Conservation (phyloP, 1,140 invertebrate species). For the Drosophila sproati region DNA sequence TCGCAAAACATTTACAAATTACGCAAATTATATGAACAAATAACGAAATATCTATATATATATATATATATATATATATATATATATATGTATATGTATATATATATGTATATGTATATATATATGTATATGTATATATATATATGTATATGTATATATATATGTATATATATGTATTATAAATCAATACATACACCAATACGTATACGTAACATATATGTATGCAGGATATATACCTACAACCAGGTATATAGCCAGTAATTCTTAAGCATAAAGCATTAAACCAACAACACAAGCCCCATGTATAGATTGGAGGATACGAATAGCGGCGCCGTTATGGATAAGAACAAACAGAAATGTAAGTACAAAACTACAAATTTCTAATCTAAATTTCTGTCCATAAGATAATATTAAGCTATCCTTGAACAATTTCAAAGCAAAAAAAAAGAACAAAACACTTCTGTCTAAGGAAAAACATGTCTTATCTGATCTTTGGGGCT, state of each 20-base stretch:
- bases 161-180: background rate
- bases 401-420: no score
- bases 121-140: conserved; percentile 20
- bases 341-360: conserved; percentile 84
- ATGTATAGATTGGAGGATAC: conserved; percentile 84
- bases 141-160: conserved; percentile 32
- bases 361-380: conserved; percentile 44
- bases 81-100: conserved; percentile 22
- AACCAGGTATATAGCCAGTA: conserved; percentile 30
- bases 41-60: conserved; percentile 59
- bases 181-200: conserved; percentile 10
- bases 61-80: conserved; percentile 2
- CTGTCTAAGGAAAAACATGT: no score
- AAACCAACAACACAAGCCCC: conserved; percentile 64
- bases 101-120: conserved; percentile 3
- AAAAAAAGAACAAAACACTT: no score
- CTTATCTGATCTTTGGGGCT: no score
- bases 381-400: no score
- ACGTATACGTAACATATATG: conserved; percentile 22
- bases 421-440: no score
- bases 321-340: conserved; percentile 82
- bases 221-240: conserved; percentile 45
- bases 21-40: conserved; percentile 50
- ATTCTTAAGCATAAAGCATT: conserved; percentile 49
- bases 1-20: conserved; percentile 35